Conservation (phyloP, 1,140 invertebrate species). For the Tetraneura akinire region DNA sequence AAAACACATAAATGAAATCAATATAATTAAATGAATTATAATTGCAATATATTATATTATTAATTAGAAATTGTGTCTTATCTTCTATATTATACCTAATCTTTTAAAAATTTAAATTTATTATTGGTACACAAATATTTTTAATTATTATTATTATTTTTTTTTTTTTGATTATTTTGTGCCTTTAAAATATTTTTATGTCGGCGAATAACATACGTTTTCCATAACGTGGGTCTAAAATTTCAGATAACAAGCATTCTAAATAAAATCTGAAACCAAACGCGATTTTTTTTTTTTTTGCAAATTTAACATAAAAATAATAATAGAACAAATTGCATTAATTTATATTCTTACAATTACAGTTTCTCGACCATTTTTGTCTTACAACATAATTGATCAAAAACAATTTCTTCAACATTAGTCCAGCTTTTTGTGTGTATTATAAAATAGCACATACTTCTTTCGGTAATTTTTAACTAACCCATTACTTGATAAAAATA, state of each 20-base stretch:
- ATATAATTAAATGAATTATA: no score
- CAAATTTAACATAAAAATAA: not conserved
- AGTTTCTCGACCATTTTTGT: conserved; percentile 8
- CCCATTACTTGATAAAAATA: not conserved
- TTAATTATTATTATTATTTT: no score
- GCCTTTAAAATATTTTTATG: not conserved
- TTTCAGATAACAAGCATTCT: not conserved
- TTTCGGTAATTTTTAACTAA: not conserved
- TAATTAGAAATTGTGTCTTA: no score
- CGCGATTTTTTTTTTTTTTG: no score
- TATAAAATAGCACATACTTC: not conserved
- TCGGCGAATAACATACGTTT: not conserved
- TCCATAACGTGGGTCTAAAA: not conserved
- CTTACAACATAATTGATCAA: not conserved
- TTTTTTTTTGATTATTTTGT: no score
- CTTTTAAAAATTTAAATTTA: no score
- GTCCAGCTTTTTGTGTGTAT: not conserved
- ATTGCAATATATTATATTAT: no score
- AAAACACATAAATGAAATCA: no score
- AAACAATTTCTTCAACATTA: not conserved
- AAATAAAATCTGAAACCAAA: conserved; percentile 3
- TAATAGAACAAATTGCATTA: not conserved
- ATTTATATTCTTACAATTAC: not conserved
- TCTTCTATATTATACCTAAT: no score
- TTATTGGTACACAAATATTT: no score